A percentile compares a stretch with the other conserved stretches of the same genome.
Conservation (phyloP, 2,888 invertebrate genomes). For the Tanypteryx hageni region DNA sequence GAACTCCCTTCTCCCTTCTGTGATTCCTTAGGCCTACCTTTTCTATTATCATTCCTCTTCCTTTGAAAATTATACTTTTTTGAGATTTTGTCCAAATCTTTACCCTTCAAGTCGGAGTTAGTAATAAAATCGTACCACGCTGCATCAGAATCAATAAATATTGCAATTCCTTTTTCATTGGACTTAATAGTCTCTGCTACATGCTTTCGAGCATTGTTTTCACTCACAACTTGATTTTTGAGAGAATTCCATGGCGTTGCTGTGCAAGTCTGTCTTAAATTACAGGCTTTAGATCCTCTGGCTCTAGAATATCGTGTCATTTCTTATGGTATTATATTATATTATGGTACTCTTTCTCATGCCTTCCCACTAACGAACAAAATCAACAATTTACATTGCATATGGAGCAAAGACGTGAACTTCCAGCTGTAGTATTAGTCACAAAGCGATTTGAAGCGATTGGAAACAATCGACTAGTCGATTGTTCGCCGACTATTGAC, state of each 20-base stretch:
- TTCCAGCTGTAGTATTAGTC: too few relatives aligned
- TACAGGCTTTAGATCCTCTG: constrained; percentile 85
- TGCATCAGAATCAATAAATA: constrained; percentile 38
- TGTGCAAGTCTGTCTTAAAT: constrained; percentile 82
- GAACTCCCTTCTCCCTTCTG: too few relatives aligned
- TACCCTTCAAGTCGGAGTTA: neutral
- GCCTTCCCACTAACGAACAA: too few relatives aligned
- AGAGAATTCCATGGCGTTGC: constrained; percentile 86
- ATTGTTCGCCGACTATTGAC: too few relatives aligned
- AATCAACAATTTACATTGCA: too few relatives aligned
- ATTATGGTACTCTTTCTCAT: too few relatives aligned
- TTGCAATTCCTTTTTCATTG: constrained; percentile 26
- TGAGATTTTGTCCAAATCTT: constrained; percentile 62
- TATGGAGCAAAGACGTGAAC: too few relatives aligned
- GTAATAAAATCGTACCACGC: constrained; percentile 63
- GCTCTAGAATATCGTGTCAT: constrained; percentile 88
- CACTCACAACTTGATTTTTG: constrained; percentile 78
- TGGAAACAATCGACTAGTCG: too few relatives aligned
- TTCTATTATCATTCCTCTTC: constrained; percentile 68
- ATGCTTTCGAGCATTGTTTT: neutral
- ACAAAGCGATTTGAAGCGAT: too few relatives aligned
- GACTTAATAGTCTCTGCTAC: constrained; percentile 57
- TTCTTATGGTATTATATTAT: too few relatives aligned
- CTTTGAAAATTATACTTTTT: constrained; percentile 74
- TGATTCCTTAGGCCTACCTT: too few relatives aligned